phyloP scores from a whole-genome alignment of 2,888 invertebrate species.

The Phengaris arion region DNA sequence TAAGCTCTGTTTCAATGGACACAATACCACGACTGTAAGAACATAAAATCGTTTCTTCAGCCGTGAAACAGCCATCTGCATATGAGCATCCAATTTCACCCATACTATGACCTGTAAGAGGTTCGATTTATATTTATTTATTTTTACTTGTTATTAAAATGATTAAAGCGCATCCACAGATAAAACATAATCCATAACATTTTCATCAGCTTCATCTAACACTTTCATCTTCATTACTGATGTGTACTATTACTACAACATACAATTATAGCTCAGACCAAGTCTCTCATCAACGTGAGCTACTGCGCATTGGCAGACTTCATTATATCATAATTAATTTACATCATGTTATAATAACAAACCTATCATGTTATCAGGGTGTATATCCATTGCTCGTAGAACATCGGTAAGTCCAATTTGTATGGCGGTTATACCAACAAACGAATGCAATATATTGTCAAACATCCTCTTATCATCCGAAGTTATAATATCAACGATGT shows the following conservation, averaged over 20 bases:
- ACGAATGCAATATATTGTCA: constrained; percentile 83
- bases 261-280: too few species aligned
- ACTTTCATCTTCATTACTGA: too few species aligned
- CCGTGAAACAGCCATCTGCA: constrained; percentile 93
- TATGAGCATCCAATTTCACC: constrained; percentile 97
- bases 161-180: too few species aligned
- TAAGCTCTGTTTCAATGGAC: constrained; percentile 83
- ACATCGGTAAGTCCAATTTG: constrained; percentile 79
- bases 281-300: too few species aligned
- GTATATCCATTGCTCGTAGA: constrained; percentile 75
- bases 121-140: too few species aligned
- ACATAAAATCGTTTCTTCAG: constrained; percentile 89
- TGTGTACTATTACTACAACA: too few species aligned
- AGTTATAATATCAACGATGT: constrained; percentile 84
- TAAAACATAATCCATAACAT: too few species aligned
- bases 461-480: constrained; percentile 76
- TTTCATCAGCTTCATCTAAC: too few species aligned
- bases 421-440: constrained; percentile 87
- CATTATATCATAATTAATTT: too few species aligned
- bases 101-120: constrained; percentile 88
- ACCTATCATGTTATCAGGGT: constrained; percentile 87
- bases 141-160: too few species aligned
- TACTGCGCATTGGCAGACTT: too few species aligned
- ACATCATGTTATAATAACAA: constrained; percentile 49
- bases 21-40: constrained; percentile 90